A percentile compares a stretch with the other conserved stretches of the same genome.
These are phyloP conservation scores for Talpa occidentalis DNA, from an alignment of 2,113 vertebrate species.

Conservation along the genomic window DNA sequence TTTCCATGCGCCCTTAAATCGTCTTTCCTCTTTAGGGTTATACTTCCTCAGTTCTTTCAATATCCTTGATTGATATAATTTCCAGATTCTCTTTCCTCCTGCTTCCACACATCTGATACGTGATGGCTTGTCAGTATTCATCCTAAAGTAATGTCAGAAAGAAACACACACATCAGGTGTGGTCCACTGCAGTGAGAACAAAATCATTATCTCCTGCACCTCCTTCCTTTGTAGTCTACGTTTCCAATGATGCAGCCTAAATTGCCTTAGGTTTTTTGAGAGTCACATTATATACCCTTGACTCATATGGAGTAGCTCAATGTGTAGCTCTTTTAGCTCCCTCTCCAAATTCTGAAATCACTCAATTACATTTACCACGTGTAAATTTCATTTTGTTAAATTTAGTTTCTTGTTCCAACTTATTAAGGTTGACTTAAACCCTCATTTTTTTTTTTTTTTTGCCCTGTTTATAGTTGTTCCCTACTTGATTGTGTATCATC, in stretches of 20 bases:
- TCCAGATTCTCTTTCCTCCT: not conserved
- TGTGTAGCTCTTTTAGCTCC: not conserved
- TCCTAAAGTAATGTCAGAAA: not conserved
- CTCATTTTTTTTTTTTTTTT: not conserved
- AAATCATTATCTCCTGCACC: not conserved
- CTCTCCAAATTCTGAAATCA: not conserved
- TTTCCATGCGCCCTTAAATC: not conserved
- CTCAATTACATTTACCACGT: not conserved
- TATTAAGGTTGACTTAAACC: not conserved
- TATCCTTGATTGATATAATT: not conserved
- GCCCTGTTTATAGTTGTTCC: not conserved
- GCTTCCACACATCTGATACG: not conserved
- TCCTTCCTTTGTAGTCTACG: not conserved
- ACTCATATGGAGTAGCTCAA: not conserved
- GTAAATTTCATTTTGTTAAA: conserved; percentile 11
- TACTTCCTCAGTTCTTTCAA: not conserved
- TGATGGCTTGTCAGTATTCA: not conserved
- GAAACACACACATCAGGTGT: not conserved
- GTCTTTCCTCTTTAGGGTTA: not conserved
- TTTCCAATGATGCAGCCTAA: not conserved
- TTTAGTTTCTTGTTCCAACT: conserved; percentile 1
- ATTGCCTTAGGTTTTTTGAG: not conserved
- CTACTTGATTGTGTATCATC: not conserved
- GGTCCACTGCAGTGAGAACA: not conserved
- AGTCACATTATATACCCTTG: not conserved